Evolutionary conservation across 2,888 invertebrate species (phyloP).

Genomic region (Bruchidius siliquastri): DNA sequence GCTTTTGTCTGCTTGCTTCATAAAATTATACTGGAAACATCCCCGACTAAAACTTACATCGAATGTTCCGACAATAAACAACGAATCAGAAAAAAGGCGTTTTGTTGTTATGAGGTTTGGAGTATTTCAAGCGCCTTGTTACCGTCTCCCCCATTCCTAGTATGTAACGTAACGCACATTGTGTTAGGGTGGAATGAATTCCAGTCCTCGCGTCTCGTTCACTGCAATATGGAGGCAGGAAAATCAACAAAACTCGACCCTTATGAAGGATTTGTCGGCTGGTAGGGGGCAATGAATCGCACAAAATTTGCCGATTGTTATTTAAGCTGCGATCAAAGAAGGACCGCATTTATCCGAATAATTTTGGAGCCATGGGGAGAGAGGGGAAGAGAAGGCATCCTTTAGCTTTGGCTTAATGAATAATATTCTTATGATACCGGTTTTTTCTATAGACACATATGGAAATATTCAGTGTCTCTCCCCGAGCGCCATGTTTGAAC

Average conservation of each 20-base stretch:
- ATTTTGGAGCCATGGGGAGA: no score
- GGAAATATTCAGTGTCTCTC: no score
- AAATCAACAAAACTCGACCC: background rate
- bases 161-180: background rate
- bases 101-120: background rate
- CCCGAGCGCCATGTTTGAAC: no score
- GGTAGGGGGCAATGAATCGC: background rate
- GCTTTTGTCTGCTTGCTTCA: no score
- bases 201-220: background rate
- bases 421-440: no score
- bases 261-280: background rate
- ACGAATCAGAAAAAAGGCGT: background rate
- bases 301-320: background rate
- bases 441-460: no score
- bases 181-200: background rate
- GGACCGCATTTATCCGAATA: no score
- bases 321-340: background rate
- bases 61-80: background rate
- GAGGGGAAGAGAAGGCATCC: no score
- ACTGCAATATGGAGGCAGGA: background rate
- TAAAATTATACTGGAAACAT: background rate
- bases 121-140: background rate
- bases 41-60: background rate
- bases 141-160: background rate
- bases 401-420: no score